phyloP scores from a whole-genome alignment of 30 jellyfish, hydroid and myxozoan species.

The Aurelia sp. region DNA sequence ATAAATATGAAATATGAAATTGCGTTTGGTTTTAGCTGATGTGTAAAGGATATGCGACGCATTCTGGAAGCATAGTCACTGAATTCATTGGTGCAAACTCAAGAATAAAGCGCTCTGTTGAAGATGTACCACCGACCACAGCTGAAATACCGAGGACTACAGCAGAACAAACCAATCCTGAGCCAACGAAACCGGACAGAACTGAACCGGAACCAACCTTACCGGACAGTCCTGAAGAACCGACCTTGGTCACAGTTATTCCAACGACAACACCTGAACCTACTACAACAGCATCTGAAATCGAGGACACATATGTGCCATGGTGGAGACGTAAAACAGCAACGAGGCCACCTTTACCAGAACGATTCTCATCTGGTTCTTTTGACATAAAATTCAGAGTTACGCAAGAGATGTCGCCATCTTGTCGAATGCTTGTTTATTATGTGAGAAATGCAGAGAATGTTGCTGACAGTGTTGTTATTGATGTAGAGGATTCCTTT shows the following conservation, averaged over 20 bases:
- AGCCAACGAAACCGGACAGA: not conserved
- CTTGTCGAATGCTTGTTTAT: conserved; percentile 80
- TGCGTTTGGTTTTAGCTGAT: conserved; percentile 40
- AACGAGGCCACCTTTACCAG: conserved; percentile 90
- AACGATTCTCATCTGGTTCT: conserved; percentile 41
- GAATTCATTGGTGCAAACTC: conserved; percentile 38
- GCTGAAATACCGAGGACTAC: conserved; percentile 1
- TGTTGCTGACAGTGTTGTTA: conserved; percentile 79
- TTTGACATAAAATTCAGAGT: conserved; percentile 53
- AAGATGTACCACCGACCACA: not conserved
- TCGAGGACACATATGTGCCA: not conserved
- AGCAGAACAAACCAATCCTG: not conserved
- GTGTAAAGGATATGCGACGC: conserved; percentile 81
- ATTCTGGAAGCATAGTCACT: conserved; percentile 45
- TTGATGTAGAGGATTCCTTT: conserved; percentile 59
- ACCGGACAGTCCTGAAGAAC: not conserved
- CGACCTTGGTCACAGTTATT: not conserved
- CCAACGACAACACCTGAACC: conserved; percentile 24
- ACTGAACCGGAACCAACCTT: conserved; percentile 1
- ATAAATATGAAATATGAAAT: too few species aligned
- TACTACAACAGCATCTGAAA: conserved; percentile 10
- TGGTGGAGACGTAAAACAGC: conserved; percentile 11
- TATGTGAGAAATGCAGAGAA: conserved; percentile 75
- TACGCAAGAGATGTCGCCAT: conserved; percentile 84
- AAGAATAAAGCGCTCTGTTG: conserved; percentile 19